Conservation (phyloP, 2,888 invertebrate species). For the Masnerella sp. region DNA sequence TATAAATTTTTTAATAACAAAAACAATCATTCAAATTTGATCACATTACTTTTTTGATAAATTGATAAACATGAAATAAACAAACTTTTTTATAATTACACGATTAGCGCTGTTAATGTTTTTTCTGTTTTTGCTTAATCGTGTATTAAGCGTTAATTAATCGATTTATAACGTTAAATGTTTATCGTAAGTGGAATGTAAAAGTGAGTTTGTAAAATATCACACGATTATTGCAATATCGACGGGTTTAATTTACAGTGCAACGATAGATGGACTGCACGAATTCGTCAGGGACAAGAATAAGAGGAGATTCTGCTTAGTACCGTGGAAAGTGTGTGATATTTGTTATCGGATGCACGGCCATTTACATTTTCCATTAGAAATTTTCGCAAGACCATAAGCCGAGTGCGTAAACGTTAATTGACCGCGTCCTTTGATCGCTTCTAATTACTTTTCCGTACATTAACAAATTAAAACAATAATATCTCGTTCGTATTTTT, state of each 20-base stretch:
- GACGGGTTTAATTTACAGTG: conserved; percentile 8
- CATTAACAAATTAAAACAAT: too few species aligned
- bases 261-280: conserved; percentile 9
- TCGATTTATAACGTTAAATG: conserved; percentile 12
- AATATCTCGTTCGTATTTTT: too few species aligned
- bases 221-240: conserved; percentile 5
- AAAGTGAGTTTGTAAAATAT: conserved; percentile 10
- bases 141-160: conserved; percentile 2
- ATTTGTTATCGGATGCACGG: conserved; percentile 29
- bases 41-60: too few species aligned
- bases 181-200: conserved; percentile 7
- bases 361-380: conserved; percentile 29
- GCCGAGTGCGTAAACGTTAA: conserved; percentile 17
- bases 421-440: conserved; percentile 19
- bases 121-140: too few species aligned
- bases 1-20: too few species aligned
- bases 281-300: conserved; percentile 23
- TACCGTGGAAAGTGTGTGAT: conserved; percentile 18
- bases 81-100: too few species aligned
- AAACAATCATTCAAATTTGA: too few species aligned
- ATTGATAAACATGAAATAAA: too few species aligned
- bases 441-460: background rate
- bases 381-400: conserved; percentile 28
- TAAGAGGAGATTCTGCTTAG: background rate
- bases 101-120: too few species aligned